phyloP scores from a whole-genome alignment of 2,797 vertebrate species.

The Pyrocephalus nanus region DNA sequence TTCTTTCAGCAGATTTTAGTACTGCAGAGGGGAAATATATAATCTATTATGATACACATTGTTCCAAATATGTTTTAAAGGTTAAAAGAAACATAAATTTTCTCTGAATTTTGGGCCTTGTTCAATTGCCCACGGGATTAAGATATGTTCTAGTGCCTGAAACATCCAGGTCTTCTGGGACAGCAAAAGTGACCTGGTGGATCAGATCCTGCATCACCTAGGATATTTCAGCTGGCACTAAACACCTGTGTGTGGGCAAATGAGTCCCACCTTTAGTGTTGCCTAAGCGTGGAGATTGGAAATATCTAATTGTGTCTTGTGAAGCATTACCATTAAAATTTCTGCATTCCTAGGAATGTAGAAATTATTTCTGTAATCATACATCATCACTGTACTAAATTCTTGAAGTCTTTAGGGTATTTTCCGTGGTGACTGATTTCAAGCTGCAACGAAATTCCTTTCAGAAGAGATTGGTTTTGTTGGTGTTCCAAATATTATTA shows the following conservation, averaged over 20 bases:
- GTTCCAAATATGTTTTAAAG: neutral
- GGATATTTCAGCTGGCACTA: neutral
- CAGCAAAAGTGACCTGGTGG: neutral
- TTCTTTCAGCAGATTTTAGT: neutral
- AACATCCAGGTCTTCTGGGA: neutral
- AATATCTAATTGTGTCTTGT: neutral
- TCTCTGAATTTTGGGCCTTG: neutral
- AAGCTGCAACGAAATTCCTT: neutral
- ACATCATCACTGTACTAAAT: accelerated
- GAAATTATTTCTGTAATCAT: neutral
- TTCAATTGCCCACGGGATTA: neutral
- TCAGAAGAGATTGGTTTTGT: neutral
- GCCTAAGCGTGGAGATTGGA: neutral
- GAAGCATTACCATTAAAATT: neutral
- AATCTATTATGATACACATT: neutral
- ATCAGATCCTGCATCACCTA: neutral
- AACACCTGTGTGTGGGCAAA: neutral
- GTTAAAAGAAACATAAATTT: neutral
- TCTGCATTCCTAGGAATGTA: neutral
- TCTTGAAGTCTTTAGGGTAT: neutral
- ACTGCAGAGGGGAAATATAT: neutral
- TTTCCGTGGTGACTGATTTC: constrained; percentile 12
- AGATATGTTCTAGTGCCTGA: neutral
- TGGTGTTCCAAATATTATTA: constrained; percentile 1
- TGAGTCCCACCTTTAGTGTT: neutral